Percentiles rank a stretch among this genome's conserved stretches.
phyloP scores from a whole-genome alignment of 2,888 invertebrate genomes.

The Therioaphis trifolii region DNA sequence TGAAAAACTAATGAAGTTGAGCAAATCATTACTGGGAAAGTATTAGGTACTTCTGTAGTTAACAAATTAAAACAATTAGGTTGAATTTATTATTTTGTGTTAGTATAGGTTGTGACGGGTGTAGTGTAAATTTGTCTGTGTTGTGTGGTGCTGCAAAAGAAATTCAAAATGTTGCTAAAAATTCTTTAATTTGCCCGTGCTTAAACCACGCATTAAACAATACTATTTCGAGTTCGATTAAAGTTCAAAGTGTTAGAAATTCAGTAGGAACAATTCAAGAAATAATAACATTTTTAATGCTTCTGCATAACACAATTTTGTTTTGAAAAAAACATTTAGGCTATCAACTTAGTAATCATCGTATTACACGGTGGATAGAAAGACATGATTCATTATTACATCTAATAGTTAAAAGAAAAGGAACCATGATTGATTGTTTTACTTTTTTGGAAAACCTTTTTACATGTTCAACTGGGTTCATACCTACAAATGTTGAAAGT shows the following conservation, averaged over 20 bases:
- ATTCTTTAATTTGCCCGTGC: slow-evolving; percentile 61
- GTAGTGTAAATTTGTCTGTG: slow-evolving; percentile 64
- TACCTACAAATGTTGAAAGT: not conserved
- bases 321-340: slow-evolving; percentile 56
- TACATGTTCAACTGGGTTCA: not conserved
- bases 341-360: not conserved
- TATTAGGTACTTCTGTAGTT: too few species aligned
- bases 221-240: too few species aligned
- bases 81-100: too few species aligned
- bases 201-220: slow-evolving; percentile 64
- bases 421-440: slow-evolving; percentile 5
- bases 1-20: too few species aligned
- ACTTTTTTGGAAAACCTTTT: not conserved
- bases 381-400: slow-evolving; percentile 61
- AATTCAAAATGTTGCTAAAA: slow-evolving; percentile 56
- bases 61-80: too few species aligned
- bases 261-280: too few species aligned
- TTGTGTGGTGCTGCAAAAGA: slow-evolving; percentile 55
- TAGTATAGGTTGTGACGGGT: slow-evolving; percentile 64
- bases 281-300: slow-evolving; percentile 61
- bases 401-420: too few species aligned
- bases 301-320: too few species aligned
- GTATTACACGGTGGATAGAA: slow-evolving; percentile 59
- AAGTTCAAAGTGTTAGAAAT: too few species aligned
- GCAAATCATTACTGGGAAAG: too few species aligned